These are phyloP conservation scores for Spialia ferax DNA, from an alignment of 2,888 invertebrate species.

Conservation along the genomic window DNA sequence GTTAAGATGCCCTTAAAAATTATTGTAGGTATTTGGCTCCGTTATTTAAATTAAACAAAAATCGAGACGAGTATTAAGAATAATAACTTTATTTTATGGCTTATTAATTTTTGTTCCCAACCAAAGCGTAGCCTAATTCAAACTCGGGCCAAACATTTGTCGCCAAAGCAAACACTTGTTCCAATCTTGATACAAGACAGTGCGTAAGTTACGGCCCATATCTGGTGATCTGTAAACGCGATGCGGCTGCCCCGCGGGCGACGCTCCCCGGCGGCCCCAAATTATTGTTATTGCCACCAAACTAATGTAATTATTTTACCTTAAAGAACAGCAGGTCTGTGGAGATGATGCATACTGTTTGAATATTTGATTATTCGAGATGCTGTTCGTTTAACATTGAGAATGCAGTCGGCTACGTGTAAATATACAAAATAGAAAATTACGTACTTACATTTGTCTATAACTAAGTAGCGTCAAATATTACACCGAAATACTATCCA, in stretches of 20 bases:
- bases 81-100: too few relatives aligned
- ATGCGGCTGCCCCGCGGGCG: slow-evolving; percentile 64
- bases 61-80: too few relatives aligned
- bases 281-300: slow-evolving; percentile 83
- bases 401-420: background rate
- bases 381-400: background rate
- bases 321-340: slow-evolving; percentile 49
- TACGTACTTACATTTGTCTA: too few relatives aligned
- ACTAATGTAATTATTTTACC: slow-evolving; percentile 83
- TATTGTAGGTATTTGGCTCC: too few relatives aligned
- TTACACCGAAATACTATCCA: too few relatives aligned
- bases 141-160: slow-evolving; percentile 12
- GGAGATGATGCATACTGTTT: slow-evolving; percentile 37
- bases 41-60: too few relatives aligned
- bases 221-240: slow-evolving; percentile 81
- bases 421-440: background rate
- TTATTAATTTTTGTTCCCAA: too few relatives aligned
- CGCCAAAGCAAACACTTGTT: slow-evolving; percentile 17
- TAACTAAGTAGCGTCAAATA: too few relatives aligned
- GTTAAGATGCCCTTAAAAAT: too few relatives aligned
- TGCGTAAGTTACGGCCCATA: slow-evolving; percentile 68
- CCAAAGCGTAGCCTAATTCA: background rate
- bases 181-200: slow-evolving; percentile 47
- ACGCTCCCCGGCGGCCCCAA: slow-evolving; percentile 60
- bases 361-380: slow-evolving; percentile 7